Evolutionary conservation across 2,888 invertebrate genomes (phyloP).

Genomic region (Ectemnius continuus): DNA sequence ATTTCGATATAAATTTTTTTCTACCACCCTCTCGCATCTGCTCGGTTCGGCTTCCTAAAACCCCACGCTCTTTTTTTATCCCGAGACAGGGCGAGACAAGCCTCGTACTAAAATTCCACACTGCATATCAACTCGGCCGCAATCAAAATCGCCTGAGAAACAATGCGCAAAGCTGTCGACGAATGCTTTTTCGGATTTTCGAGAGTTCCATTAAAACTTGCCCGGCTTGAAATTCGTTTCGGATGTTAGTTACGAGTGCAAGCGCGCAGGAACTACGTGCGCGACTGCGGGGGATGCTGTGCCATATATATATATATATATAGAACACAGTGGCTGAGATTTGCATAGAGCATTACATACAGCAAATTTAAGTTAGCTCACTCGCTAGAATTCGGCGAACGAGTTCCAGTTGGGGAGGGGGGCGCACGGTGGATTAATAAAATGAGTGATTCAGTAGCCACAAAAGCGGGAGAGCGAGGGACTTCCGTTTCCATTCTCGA

Average conservation of each 20-base stretch:
- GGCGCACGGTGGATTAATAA: constrained; percentile 8
- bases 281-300: too few species aligned
- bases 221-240: constrained; percentile 40
- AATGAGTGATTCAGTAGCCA: not conserved
- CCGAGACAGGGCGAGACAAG: not conserved
- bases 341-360: constrained; percentile 44
- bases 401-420: not conserved
- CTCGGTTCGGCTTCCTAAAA: too few species aligned
- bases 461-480: too few species aligned
- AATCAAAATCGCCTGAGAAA: constrained; percentile 43
- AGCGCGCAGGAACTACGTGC: constrained; percentile 9
- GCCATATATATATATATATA: too few species aligned
- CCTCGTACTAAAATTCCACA: not conserved
- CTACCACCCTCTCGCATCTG: too few species aligned
- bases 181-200: constrained; percentile 16
- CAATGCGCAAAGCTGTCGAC: constrained; percentile 21
- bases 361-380: constrained; percentile 31
- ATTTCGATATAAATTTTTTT: constrained; percentile 6
- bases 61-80: not conserved
- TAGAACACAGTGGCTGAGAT: constrained; percentile 25
- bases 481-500: too few species aligned
- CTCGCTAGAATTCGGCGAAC: constrained; percentile 25
- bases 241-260: constrained; percentile 50
- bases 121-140: not conserved
- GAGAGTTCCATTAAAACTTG: constrained; percentile 46